A percentile compares a stretch with the other conserved stretches of the same genome.
These are phyloP conservation scores for Myripristis murdjan DNA, from an alignment of 2,797 vertebrate species.

Conservation along the genomic window DNA sequence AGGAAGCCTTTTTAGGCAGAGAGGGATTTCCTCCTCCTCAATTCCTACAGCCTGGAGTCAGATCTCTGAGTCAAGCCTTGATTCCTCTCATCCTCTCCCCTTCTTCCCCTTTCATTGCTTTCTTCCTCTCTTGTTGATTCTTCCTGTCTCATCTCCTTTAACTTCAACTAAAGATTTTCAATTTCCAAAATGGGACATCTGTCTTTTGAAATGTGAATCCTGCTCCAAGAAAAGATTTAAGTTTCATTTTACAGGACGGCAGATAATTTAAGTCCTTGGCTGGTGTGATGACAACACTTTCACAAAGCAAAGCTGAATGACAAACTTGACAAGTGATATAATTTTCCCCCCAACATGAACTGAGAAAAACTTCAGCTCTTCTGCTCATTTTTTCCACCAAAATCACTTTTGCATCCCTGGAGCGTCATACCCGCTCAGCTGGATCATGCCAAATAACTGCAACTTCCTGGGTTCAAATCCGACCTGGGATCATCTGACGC, in stretches of 20 bases:
- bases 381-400: too few species aligned
- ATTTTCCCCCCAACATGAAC: too few species aligned
- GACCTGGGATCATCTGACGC: too few species aligned
- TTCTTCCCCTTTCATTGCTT: slow-evolving; percentile 50
- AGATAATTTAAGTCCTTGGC: too few species aligned
- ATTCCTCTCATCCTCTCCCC: slow-evolving; percentile 47
- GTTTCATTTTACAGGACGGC: not conserved
- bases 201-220: not conserved
- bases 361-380: too few species aligned
- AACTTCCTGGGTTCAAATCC: too few species aligned
- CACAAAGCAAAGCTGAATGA: not conserved
- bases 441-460: too few species aligned
- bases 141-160: slow-evolving; percentile 33
- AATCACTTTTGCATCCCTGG: too few species aligned
- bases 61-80: slow-evolving; percentile 46
- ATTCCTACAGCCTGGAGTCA: slow-evolving; percentile 53
- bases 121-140: slow-evolving; percentile 39
- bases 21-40: slow-evolving; percentile 79
- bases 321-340: too few species aligned
- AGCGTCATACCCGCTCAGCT: too few species aligned
- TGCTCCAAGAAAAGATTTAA: not conserved
- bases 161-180: slow-evolving; percentile 30
- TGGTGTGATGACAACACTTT: not conserved
- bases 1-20: slow-evolving; percentile 64
- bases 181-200: not conserved